A percentile compares a stretch with the other conserved stretches of the same genome.
These are phyloP conservation scores for Strigops habroptila DNA, from an alignment of 2,113 vertebrate genomes.

Conservation along the genomic window DNA sequence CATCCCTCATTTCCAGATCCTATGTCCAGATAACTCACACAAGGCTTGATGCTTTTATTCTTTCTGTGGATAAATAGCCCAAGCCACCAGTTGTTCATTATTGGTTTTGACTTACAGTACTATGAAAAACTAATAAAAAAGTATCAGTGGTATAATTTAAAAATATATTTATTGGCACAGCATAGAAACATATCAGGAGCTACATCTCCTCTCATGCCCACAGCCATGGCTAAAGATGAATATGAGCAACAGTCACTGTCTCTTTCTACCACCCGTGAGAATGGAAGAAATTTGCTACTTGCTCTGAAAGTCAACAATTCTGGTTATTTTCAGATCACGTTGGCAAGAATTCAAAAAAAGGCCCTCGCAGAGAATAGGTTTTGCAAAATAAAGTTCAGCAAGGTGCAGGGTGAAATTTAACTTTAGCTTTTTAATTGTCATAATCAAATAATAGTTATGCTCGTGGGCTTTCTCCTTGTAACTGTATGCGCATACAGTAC, in stretches of 20 bases:
- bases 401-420: conserved; percentile 24
- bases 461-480: neutral
- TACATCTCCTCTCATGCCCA: neutral
- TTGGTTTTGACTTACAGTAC: neutral
- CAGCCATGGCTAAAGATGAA: neutral
- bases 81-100: neutral
- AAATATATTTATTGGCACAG: neutral
- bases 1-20: neutral
- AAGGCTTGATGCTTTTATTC: neutral
- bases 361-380: neutral
- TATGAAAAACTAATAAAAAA: neutral
- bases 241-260: neutral
- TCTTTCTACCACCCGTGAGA: neutral
- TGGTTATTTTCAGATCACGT: neutral
- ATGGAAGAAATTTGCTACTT: neutral
- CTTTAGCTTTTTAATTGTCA: neutral
- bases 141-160: neutral
- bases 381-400: conserved; percentile 27
- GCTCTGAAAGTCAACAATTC: neutral
- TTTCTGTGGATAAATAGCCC: neutral
- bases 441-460: neutral
- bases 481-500: neutral
- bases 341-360: neutral
- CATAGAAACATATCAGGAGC: neutral
- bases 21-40: neutral